Evolutionary conservation across 2,888 invertebrate species (phyloP), one percentile per base, ranked within the genome.

Genomic region (Apamea sordens): DNA sequence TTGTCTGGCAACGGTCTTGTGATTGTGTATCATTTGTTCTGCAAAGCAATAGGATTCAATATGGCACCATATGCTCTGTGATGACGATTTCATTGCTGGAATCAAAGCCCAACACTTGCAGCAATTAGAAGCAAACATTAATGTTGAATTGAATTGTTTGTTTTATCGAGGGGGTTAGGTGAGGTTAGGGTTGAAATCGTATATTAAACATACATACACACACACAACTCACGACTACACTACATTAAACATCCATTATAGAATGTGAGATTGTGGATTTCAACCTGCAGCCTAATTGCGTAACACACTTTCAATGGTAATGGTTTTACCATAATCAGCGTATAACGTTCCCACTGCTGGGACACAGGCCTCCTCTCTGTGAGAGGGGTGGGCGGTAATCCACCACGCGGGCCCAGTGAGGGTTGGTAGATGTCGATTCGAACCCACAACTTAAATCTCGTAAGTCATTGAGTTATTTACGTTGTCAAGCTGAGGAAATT

Each of bases 71-170:
- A 77, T 85, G 85, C 21, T 67, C 28, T 59, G 24, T 86, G 76
- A 85, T 87, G 88, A 67, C 80, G 69, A 87, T 87, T 87, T 77
- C 69, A 85, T 85, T 87, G 80, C 44, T 61, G 28, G 65, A 85
- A 85, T 85, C 85, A 73, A 85, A 82, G n/a, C 56, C 80, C 28
- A 47, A 80, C 77, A 80, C 87, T 85, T 85, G 84, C 75, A 67
- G 85, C 74, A 85, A 85, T 87, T 87, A 87, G 72, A 32, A 2
- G 32, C 32, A 32, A 32, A 63, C 84, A 71, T 79, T 77, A 80
- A 73, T 77, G 71, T 76, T 76, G 32, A 28, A 82, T 71, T 74
- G 56, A 74, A 70, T 56, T 73, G 74, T 80, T 83, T 71, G 82
- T 82, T 75, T 82, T 67, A 74, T 86, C n/a, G 24, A 59, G 36